Evolutionary conservation across 2,113 vertebrate species (phyloP).

Genomic region (Natator depressus): DNA sequence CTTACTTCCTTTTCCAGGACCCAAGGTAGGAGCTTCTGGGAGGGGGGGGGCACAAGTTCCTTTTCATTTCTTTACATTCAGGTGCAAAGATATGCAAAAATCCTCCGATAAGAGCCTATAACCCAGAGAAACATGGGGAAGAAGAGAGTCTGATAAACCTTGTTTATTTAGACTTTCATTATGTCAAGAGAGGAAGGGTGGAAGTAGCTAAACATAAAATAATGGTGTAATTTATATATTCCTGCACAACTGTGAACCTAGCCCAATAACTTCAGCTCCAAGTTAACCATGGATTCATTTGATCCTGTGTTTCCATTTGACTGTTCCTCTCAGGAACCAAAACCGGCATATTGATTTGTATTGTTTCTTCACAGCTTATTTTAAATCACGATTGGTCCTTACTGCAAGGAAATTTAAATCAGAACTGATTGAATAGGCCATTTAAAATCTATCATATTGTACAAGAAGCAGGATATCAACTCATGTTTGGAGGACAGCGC

Average conservation of each 20-base stretch:
- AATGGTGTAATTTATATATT: neutral
- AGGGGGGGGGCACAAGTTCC: neutral
- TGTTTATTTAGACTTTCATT: neutral
- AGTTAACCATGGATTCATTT: conserved; percentile 13
- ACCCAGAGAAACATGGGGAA: neutral
- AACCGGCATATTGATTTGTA: conserved; percentile 38
- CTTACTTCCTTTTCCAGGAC: neutral
- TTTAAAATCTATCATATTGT: conserved; percentile 17
- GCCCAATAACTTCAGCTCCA: neutral
- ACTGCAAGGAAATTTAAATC: conserved; percentile 52
- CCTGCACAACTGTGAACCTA: neutral
- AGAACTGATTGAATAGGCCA: conserved; percentile 53
- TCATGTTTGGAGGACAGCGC: conserved; percentile 9
- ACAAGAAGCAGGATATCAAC: neutral
- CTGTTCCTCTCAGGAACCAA: neutral
- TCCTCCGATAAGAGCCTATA: neutral
- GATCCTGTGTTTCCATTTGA: neutral
- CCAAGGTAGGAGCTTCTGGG: neutral
- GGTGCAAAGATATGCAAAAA: neutral
- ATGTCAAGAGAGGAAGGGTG: neutral
- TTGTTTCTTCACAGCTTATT: conserved; percentile 26
- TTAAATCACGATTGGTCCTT: conserved; percentile 59
- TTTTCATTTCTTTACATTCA: neutral
- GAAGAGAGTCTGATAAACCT: neutral
- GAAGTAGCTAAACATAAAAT: neutral